phyloP scores from a whole-genome alignment of 2,888 invertebrate species.

The Thalpophila matura region DNA sequence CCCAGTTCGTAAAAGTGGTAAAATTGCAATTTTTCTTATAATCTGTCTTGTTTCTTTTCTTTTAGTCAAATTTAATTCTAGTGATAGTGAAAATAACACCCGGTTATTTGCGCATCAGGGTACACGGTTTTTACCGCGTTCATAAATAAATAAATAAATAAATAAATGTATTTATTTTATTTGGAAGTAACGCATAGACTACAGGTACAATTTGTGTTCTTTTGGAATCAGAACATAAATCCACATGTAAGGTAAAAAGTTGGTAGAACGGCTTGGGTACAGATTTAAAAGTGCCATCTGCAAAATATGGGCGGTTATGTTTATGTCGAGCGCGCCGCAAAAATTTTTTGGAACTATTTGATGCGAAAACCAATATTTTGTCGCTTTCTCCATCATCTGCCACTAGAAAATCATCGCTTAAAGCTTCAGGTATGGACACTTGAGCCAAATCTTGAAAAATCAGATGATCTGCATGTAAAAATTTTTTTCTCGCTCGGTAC shows the following conservation, averaged over 20 bases:
- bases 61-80: constrained; percentile 12
- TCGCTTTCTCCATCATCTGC: constrained; percentile 23
- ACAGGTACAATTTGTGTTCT: constrained; percentile 23
- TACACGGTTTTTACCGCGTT: constrained; percentile 27
- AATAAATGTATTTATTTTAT: constrained; percentile 24
- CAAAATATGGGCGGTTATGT: constrained; percentile 21
- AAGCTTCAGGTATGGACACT: constrained; percentile 12
- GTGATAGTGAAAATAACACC: constrained; percentile 23
- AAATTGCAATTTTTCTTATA: constrained; percentile 19
- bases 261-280: constrained; percentile 16
- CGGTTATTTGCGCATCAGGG: constrained; percentile 10
- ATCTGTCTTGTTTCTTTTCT: constrained; percentile 22
- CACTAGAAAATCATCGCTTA: constrained; percentile 15
- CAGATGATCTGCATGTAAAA: constrained; percentile 23
- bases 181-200: constrained; percentile 22
- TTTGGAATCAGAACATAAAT: constrained; percentile 24
- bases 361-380: too few relatives aligned
- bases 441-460: constrained; percentile 29
- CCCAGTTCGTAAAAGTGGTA: constrained; percentile 20
- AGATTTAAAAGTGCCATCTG: constrained; percentile 30
- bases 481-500: constrained; percentile 9
- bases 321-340: too few relatives aligned
- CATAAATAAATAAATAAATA: too few relatives aligned
- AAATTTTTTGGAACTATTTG: too few relatives aligned
- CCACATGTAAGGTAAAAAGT: constrained; percentile 26